These are phyloP conservation scores for Nibea coibor DNA, from an alignment of 2,113 vertebrate genomes.

Conservation along the genomic window DNA sequence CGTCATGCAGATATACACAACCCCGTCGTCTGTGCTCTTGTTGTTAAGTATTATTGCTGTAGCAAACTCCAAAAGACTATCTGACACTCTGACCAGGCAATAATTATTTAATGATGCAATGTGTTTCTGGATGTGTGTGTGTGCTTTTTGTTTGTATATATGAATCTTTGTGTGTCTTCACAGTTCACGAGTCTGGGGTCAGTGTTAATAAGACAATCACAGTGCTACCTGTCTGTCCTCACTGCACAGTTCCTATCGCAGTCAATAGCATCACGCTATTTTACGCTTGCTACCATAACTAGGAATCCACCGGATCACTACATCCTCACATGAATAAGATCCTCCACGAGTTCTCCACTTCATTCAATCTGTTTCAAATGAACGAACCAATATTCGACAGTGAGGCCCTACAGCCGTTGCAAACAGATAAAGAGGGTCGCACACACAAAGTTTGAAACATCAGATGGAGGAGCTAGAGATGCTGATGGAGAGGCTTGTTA, in stretches of 20 bases:
- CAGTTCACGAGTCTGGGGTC: slow-evolving; percentile 85
- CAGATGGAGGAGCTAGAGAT: slow-evolving; percentile 30
- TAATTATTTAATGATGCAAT: slow-evolving; percentile 19
- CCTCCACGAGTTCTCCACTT: slow-evolving; percentile 3
- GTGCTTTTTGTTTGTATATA: slow-evolving; percentile 38
- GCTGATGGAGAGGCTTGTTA: slow-evolving; percentile 49
- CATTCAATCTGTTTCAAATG: slow-evolving; percentile 12
- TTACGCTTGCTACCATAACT: slow-evolving; percentile 3
- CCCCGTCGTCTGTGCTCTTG: slow-evolving; percentile 19
- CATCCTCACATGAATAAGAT: slow-evolving; percentile 24
- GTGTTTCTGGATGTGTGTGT: slow-evolving; percentile 28
- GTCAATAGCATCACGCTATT: background rate
- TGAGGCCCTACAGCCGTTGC: slow-evolving; percentile 55
- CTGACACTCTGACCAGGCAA: slow-evolving; percentile 30
- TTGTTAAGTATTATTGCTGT: slow-evolving; percentile 82
- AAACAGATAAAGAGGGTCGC: slow-evolving; percentile 50
- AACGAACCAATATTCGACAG: slow-evolving; percentile 26
- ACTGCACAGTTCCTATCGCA: slow-evolving; percentile 35
- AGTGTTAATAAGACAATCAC: slow-evolving; percentile 82
- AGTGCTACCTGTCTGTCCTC: slow-evolving; percentile 81
- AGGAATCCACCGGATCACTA: slow-evolving; percentile 3
- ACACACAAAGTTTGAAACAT: slow-evolving; percentile 30
- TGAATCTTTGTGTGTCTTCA: slow-evolving; percentile 67
- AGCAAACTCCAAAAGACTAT: slow-evolving; percentile 59
- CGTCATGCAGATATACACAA: background rate